Evolutionary conservation across 2,888 invertebrate genomes (phyloP), one percentile per base, ranked within the genome.

Genomic region (Troides aeacus): DNA sequence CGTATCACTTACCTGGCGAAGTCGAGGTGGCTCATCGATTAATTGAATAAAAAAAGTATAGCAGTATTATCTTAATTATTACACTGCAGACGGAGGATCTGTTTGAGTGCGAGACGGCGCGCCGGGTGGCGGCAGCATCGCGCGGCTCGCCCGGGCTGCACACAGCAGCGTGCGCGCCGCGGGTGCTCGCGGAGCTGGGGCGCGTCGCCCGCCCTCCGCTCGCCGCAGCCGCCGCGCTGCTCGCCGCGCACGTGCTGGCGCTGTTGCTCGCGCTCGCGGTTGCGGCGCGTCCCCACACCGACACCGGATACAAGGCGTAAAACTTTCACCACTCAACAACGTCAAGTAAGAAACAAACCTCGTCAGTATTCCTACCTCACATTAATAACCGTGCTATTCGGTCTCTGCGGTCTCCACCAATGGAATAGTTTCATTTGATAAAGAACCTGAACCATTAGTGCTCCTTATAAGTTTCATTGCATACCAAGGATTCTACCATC

Each of bases 191-290:
- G 23, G 82, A 83, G 76, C 84, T 88, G 77, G 76, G 71, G 77
- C 80, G 76, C 77, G 74, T 69, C 58, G 78, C 77, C 64, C 75
- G 85, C 62, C 82, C 71, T 21, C 89, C 88, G 78, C 86, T 88
- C 72, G 80, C 78, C 70, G 80, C 77, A 60, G 85, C 72, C 70
- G 89, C 76, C 66, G 86, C 84, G 80, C 83, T 89, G 82, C 81
- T 83, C 71, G 87, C 79, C 60, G 80, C 83, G 80, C 91, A 88
- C 81, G 85, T 81, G 73, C 76, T 80, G 56, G 79, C 89, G 78
- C 82, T 90, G 81, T 83, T 89, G 81, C 87, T 90, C 64, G 78
- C 89, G 72, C 82, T 85, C 59, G 87, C 88, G 79, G 84, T 90
- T 74, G 87, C 87, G 71, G 85, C 87, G 77, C 86, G 85, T 78